These are phyloP conservation scores for Eueides isabella DNA, from an alignment of 1,140 invertebrate species.

Conservation along the genomic window DNA sequence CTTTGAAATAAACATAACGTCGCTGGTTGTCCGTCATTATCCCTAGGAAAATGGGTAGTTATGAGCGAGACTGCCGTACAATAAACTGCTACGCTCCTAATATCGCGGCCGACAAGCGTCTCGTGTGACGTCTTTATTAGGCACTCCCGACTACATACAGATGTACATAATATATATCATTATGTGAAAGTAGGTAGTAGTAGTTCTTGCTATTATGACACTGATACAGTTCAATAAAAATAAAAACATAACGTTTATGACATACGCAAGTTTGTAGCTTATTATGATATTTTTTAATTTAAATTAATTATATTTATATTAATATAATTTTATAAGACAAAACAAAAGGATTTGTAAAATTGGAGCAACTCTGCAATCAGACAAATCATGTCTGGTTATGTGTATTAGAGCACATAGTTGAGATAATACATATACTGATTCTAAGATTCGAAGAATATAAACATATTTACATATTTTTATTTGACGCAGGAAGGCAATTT, in stretches of 20 bases:
- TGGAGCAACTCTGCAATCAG: too few relatives aligned
- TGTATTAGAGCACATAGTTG: too few relatives aligned
- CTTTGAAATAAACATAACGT: constrained; percentile 71
- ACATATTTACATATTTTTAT: too few relatives aligned
- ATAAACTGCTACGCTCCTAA: constrained; percentile 73
- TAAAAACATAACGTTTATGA: neutral
- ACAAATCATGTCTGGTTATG: too few relatives aligned
- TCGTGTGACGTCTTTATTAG: constrained; percentile 70
- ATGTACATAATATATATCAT: constrained; percentile 22
- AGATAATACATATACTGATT: too few relatives aligned
- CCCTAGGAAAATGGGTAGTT: constrained; percentile 74
- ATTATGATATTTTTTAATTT: neutral
- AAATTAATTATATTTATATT: too few relatives aligned
- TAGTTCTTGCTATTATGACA: neutral
- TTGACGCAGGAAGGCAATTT: too few relatives aligned
- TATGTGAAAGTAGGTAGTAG: neutral
- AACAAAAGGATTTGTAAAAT: too few relatives aligned
- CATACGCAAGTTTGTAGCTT: neutral
- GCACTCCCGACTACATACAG: constrained; percentile 43
- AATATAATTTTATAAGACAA: too few relatives aligned
- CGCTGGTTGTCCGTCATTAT: constrained; percentile 70
- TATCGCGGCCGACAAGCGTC: constrained; percentile 55
- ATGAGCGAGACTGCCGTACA: constrained; percentile 67
- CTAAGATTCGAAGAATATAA: too few relatives aligned
- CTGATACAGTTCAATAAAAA: neutral